Base-by-base conservation (phyloP, 1,140 invertebrate species). In the Spodoptera frugiperda region DNA sequence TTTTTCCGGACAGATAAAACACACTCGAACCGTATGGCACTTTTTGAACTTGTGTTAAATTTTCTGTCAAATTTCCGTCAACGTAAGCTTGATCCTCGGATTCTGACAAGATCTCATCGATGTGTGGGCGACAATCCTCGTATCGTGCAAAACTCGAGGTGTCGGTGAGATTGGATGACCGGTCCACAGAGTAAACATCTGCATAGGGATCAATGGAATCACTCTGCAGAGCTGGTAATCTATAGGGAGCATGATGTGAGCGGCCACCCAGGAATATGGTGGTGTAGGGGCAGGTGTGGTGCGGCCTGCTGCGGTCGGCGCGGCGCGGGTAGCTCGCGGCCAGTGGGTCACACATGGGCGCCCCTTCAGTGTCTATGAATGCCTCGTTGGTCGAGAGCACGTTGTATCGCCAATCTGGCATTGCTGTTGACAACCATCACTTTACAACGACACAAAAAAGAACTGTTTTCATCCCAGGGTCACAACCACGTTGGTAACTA, bases 381-480 rank as follows among this genome's bases (percentile, higher is more conserved):
- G 93, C 93, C 88, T 94, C 94, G 84, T 90, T 94, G 82, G 94
- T 94, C 77, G 93, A 94, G 82, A 94, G 87, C 81, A 94, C 92
- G 87, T 94, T 94, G 89, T 94, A 93, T 78, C 94, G 90, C 94
- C 94, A 94, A 86, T 94, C 93, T 57, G 94, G 93, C 94, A 94
- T 94, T 72, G 82, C 89, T 82, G 82, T 86, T 82, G 81, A 83
- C 81, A 85, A 91, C 86, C 90, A 92, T 90, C 88, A 93, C 90
- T 89, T 70, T 76, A 49, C 67, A 57, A 54, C 73, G 15, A 51
- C 63, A 53, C 49, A 44, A n/a, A 72, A 65, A n/a, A 73, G 46
- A 77, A 59, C 54, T 55, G 68, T 81, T 79, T 78, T 79, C 83
- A 87, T 83, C 76, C 77, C 78, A 76, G 73, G 57, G 67, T 80